A percentile compares a stretch with the other conserved stretches of the same genome.
Evolutionary conservation across 2,797 vertebrate species (phyloP).

Genomic region (Salarias fasciatus): DNA sequence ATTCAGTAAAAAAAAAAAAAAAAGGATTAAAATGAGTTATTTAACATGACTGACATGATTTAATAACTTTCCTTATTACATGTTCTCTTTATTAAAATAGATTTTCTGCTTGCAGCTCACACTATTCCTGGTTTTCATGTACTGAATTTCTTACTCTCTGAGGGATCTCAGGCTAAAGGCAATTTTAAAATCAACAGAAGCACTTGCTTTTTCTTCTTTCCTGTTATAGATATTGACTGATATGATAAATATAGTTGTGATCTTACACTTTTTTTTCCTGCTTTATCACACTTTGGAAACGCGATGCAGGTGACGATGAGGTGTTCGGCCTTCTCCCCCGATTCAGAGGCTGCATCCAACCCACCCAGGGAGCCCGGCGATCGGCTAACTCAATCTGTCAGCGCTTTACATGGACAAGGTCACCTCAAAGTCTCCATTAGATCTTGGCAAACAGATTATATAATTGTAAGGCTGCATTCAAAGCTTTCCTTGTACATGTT

Average conservation of each 20-base stretch:
- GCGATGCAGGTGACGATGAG: slow-evolving; percentile 8
- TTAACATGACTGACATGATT: not conserved
- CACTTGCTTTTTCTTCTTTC: not conserved
- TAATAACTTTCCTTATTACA: not conserved
- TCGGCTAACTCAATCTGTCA: slow-evolving; percentile 35
- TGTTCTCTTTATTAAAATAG: slow-evolving; percentile 13
- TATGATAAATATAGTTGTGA: not conserved
- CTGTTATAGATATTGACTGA: not conserved
- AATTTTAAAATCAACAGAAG: not conserved
- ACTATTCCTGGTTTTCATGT: not conserved
- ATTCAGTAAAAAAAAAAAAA: slow-evolving; percentile 2
- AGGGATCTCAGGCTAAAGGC: not conserved
- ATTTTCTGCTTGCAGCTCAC: not conserved
- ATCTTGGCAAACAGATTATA: slow-evolving; percentile 67
- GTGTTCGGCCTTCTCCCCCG: slow-evolving; percentile 15
- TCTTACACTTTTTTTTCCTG: not conserved
- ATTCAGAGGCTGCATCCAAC: slow-evolving; percentile 30
- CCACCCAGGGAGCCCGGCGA: slow-evolving; percentile 29
- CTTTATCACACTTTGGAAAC: not conserved
- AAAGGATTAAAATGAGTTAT: slow-evolving; percentile 10
- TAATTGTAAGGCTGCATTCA: slow-evolving; percentile 64
- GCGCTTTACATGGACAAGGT: slow-evolving; percentile 52
- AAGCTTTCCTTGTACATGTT: slow-evolving; percentile 66
- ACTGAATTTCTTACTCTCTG: slow-evolving; percentile 2
- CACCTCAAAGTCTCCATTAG: slow-evolving; percentile 64